phyloP scores from a whole-genome alignment of 2,888 invertebrate species.

The Dryocosmus kuriphilus region DNA sequence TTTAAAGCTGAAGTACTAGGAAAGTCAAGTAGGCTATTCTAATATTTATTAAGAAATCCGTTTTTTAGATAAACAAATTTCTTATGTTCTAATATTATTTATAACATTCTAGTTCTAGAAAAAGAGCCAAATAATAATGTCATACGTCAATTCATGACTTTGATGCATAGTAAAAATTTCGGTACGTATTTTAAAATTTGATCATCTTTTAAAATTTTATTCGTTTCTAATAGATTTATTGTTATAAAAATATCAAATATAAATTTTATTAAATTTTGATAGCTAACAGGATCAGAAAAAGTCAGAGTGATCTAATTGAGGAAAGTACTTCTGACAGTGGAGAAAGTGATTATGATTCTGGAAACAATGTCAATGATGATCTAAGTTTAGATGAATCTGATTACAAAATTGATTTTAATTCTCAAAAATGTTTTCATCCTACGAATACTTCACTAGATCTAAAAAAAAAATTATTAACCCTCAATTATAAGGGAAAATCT shows the following conservation, averaged over 20 bases:
- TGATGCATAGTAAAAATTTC: background rate
- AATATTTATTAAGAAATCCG: background rate
- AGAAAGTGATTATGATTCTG: background rate
- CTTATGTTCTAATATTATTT: background rate
- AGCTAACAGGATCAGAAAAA: background rate
- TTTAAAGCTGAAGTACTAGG: background rate
- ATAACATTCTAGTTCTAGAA: background rate
- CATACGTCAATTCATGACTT: background rate
- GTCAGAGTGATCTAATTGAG: background rate
- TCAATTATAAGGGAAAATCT: background rate
- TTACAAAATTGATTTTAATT: background rate
- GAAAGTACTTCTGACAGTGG: slow-evolving; percentile 1
- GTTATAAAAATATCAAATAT: too few species aligned
- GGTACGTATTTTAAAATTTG: background rate
- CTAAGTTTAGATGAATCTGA: background rate
- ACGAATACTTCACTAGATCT: background rate
- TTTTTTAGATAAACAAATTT: background rate
- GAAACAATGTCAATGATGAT: too few species aligned
- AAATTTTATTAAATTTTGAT: background rate
- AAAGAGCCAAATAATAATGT: background rate
- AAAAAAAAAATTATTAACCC: background rate
- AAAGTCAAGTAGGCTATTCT: background rate
- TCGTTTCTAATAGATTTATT: background rate
- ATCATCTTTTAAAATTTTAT: background rate
- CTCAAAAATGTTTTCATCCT: background rate